Base-by-base conservation (phyloP, 2,888 invertebrate species). In the Troides helena region DNA sequence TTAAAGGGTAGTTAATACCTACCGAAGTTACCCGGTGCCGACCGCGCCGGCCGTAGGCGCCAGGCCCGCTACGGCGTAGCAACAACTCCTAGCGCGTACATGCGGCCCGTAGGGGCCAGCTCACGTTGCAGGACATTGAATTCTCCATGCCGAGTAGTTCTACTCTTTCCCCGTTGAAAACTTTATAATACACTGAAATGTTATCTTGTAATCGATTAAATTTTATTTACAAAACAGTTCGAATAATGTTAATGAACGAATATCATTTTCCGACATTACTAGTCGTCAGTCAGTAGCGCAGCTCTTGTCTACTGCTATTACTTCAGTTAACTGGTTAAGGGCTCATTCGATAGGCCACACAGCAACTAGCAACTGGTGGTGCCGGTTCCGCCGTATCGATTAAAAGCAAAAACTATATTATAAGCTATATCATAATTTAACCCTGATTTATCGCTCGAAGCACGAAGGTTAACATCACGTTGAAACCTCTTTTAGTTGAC, bases 51-150 rank as follows among this genome's bases (percentile, higher is more conserved):
- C 72, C 74, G 74, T 74, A 72, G 74, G 61, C 70, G 65, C 63
- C 50, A 59, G 62, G 62, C 63, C 73, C 76, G 79, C 77, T 78
- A 75, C 77, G 69, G 60, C 77, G 80, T 79, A 78, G 80, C 68
- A 70, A 62, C 74, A 74, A 65, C 78, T 80, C 79, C 78, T 78
- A 77, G 77, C 77, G 56, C 73, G 74, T 75, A 76, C 76, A 73
- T 70, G 72, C 70, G 70, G 71, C 68, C 72, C 75, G 53, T 67
- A 59, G 59, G 46, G 30, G 21, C n/a, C 46, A 39, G 46, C 36
- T 57, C 23, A 50, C 62, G 62, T 62, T 62, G 65, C 62, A 62
- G 62, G 57, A 61, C 61, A 62, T 65, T 66, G 62, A 57, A 66
- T 62, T 66, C 62, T 69, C 43, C 62, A 65, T 69, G 30, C 30